Conservation (phyloP, 2,888 invertebrate species). For the Lamellibrachia satsuma region DNA sequence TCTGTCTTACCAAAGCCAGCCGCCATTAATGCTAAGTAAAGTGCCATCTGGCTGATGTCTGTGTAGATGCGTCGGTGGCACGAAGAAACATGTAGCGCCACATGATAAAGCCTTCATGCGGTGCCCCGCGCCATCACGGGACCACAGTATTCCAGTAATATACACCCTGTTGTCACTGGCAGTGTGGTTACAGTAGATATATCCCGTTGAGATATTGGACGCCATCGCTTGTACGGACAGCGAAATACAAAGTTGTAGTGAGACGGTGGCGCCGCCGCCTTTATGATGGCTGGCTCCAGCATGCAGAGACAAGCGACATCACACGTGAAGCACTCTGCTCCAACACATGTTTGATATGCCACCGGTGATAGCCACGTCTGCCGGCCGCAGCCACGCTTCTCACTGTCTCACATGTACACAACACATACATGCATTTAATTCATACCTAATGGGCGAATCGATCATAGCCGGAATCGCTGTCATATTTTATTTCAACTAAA, state of each 20-base stretch:
- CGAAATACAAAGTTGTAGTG: background rate
- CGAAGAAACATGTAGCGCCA: background rate
- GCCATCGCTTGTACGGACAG: background rate
- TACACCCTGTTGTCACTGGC: slow-evolving; percentile 4
- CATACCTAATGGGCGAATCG: slow-evolving; percentile 6
- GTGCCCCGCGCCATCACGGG: background rate
- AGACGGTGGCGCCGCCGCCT: slow-evolving; percentile 12
- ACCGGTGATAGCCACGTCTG: background rate
- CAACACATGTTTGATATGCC: slow-evolving; percentile 4
- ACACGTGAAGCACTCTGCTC: background rate
- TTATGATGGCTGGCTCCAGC: background rate
- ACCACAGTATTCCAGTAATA: background rate
- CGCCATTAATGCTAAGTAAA: background rate
- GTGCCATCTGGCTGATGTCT: slow-evolving; percentile 6
- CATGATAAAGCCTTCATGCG: background rate
- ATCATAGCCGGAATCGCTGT: background rate
- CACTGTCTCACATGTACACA: background rate
- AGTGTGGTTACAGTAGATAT: background rate
- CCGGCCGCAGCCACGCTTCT: background rate
- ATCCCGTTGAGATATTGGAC: background rate
- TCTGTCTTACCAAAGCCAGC: slow-evolving; percentile 3
- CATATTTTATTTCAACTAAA: slow-evolving; percentile 13
- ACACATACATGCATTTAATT: background rate
- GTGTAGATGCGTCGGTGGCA: background rate
- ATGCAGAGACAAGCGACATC: background rate